phyloP scores from a whole-genome alignment of 2,797 vertebrate species.

The Xiphorhynchus erythropygius region DNA sequence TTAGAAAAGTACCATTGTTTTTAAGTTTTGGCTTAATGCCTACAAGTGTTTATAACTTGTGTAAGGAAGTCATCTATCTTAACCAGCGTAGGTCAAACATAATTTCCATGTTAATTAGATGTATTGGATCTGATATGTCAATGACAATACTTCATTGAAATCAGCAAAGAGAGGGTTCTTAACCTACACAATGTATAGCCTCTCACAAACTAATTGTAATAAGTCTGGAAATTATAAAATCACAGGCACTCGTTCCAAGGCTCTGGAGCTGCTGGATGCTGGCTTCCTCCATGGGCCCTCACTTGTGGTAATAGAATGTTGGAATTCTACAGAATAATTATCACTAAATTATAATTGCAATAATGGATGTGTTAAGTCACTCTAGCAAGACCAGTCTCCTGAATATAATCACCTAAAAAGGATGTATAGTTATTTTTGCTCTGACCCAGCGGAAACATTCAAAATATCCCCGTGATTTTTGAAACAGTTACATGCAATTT shows the following conservation, averaged over 20 bases:
- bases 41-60: slow-evolving; percentile 61
- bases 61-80: slow-evolving; percentile 69
- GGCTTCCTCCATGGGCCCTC: slow-evolving; percentile 37
- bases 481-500: slow-evolving; percentile 53
- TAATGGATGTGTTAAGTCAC: slow-evolving; percentile 66
- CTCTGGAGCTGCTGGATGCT: slow-evolving; percentile 33
- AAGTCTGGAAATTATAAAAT: slow-evolving; percentile 74
- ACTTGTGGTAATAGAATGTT: slow-evolving; percentile 50
- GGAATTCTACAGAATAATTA: slow-evolving; percentile 68
- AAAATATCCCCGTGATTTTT: slow-evolving; percentile 54
- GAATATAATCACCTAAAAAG: slow-evolving; percentile 73
- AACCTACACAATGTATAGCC: slow-evolving; percentile 50
- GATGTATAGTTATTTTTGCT: slow-evolving; percentile 64
- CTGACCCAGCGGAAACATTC: slow-evolving; percentile 63
- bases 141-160: slow-evolving; percentile 63
- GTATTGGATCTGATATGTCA: slow-evolving; percentile 50
- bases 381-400: slow-evolving; percentile 53
- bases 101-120: slow-evolving; percentile 71
- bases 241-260: slow-evolving; percentile 22
- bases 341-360: slow-evolving; percentile 67
- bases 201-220: slow-evolving; percentile 14
- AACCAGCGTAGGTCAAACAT: slow-evolving; percentile 49
- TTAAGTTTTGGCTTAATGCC: slow-evolving; percentile 50
- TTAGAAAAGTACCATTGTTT: background rate
- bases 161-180: slow-evolving; percentile 39